Conservation (phyloP, 2,797 vertebrate genomes). For the Tiaroga cobitis region DNA sequence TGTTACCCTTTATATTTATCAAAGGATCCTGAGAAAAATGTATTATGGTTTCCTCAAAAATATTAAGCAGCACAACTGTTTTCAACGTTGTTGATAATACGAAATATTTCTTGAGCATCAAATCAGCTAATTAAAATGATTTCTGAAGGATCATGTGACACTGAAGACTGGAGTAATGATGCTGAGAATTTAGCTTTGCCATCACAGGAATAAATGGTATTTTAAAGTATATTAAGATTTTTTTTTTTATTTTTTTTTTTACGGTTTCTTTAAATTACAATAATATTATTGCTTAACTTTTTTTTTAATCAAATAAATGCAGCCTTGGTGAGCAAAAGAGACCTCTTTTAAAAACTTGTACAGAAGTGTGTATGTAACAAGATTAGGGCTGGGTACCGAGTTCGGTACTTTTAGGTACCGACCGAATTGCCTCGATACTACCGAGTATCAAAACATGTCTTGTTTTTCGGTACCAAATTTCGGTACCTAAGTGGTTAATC, state of each 20-base stretch:
- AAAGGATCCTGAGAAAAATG: neutral
- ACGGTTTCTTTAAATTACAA: too few species aligned
- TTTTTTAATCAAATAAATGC: neutral
- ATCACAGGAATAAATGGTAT: neutral
- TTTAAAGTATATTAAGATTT: neutral
- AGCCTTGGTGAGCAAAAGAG: neutral
- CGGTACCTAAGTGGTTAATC: too few species aligned
- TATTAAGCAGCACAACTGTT: neutral
- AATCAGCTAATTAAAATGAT: neutral
- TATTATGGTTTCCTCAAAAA: neutral
- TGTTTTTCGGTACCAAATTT: too few species aligned
- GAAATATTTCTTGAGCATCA: neutral
- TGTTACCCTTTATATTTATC: too few species aligned
- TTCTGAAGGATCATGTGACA: neutral
- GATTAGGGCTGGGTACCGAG: too few species aligned
- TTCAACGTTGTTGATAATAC: neutral
- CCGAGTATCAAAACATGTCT: too few species aligned
- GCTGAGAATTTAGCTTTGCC: neutral
- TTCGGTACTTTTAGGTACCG: too few species aligned
- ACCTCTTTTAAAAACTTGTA: neutral
- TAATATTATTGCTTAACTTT: neutral
- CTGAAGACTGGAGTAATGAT: neutral
- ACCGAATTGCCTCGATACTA: too few species aligned
- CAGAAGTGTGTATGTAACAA: neutral
- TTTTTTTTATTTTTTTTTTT: too few species aligned